Conservation (phyloP, 2,113 vertebrate species). For the Orycteropus afer region DNA sequence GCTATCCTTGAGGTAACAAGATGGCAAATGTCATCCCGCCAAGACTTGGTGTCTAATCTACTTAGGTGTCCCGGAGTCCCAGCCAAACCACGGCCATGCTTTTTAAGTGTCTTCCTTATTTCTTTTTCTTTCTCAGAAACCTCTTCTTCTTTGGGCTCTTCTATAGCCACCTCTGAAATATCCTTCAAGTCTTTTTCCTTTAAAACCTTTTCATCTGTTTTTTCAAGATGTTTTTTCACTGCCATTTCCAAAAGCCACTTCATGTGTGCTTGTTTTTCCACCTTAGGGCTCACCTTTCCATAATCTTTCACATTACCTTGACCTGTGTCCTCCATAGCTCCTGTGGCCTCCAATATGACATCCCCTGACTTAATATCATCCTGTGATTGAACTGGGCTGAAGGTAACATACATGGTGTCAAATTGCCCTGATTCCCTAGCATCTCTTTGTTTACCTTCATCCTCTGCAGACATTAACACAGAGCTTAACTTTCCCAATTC, state of each 20-base stretch:
- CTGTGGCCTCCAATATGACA: background rate
- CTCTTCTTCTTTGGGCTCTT: background rate
- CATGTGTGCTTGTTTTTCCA: background rate
- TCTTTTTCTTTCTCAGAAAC: background rate
- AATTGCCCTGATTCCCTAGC: background rate
- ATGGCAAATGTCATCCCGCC: constrained; percentile 66
- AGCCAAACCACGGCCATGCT: background rate
- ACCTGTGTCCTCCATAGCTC: background rate
- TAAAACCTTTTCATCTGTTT: background rate
- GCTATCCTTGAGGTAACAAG: constrained; percentile 66
- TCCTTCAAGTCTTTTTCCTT: background rate
- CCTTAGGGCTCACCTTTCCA: background rate
- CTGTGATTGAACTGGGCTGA: background rate
- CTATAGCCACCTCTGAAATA: background rate
- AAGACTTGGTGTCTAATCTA: background rate
- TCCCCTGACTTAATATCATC: background rate
- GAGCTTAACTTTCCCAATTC: background rate
- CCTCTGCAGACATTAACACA: background rate
- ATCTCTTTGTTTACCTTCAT: background rate
- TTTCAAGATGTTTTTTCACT: background rate
- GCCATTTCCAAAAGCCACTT: background rate
- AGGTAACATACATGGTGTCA: background rate
- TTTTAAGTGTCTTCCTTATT: background rate
- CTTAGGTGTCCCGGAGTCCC: background rate
- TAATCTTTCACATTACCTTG: background rate